Conservation (phyloP, 2,113 vertebrate species). For the Benitochromis conjunctus region DNA sequence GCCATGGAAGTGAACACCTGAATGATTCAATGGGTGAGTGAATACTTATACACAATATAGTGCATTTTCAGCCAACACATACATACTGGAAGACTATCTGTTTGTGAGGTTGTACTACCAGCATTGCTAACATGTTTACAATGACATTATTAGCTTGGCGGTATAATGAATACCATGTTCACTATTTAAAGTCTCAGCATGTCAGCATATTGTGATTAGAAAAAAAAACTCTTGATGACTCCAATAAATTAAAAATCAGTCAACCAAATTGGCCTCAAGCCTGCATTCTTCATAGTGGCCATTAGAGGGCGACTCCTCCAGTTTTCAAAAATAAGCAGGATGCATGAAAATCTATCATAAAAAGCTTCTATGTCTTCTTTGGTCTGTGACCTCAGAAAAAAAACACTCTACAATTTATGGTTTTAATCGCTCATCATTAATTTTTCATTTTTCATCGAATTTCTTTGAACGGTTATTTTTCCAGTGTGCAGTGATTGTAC, state of each 20-base stretch:
- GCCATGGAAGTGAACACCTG: fast-evolving
- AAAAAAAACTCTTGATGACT: neutral
- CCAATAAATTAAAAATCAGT: neutral
- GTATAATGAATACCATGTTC: fast-evolving
- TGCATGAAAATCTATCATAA: neutral
- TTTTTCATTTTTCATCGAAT: neutral
- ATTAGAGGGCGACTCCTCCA: neutral
- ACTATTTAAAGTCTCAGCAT: neutral
- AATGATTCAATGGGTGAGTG: neutral
- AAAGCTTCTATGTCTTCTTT: neutral
- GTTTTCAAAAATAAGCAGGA: neutral
- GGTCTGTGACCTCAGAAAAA: neutral
- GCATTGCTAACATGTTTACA: neutral
- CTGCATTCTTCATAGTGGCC: neutral
- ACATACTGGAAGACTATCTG: too few species aligned
- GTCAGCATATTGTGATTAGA: neutral
- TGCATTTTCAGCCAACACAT: neutral
- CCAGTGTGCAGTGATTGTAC: neutral
- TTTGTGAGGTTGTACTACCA: neutral
- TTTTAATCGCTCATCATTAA: fast-evolving
- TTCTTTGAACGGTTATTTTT: neutral
- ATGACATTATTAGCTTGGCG: neutral
- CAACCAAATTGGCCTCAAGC: neutral
- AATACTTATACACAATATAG: neutral
- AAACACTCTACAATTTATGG: neutral